These are phyloP conservation scores for Biston stratarius DNA, from an alignment of 2,888 invertebrate species.

Conservation along the genomic window DNA sequence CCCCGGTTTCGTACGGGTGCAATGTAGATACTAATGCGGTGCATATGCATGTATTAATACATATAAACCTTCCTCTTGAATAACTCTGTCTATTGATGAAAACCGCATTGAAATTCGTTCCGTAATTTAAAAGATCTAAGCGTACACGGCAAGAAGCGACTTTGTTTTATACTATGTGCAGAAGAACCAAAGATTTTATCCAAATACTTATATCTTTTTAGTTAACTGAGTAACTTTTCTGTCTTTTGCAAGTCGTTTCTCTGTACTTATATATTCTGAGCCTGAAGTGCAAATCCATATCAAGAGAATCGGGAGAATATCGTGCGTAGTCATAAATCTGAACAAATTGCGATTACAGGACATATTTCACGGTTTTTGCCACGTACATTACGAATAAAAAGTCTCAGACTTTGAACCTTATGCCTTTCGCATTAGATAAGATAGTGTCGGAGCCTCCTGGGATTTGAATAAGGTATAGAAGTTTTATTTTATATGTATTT, in stretches of 20 bases:
- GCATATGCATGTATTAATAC: no score
- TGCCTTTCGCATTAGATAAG: constrained; percentile 17
- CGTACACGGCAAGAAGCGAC: no score
- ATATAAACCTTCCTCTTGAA: no score
- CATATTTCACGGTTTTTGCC: constrained; percentile 32
- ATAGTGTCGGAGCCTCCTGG: neutral
- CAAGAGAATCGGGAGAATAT: constrained; percentile 29
- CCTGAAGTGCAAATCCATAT: constrained; percentile 27
- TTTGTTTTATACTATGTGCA: no score
- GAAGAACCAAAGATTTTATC: no score
- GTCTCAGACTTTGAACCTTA: constrained; percentile 22
- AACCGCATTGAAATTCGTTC: no score
- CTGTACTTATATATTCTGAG: neutral
- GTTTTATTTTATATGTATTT: neutral
- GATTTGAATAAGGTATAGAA: constrained; percentile 8
- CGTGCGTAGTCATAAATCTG: constrained; percentile 35
- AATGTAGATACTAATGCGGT: no score
- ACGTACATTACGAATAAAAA: constrained; percentile 23
- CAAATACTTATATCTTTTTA: no score
- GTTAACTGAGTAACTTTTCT: neutral
- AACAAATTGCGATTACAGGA: constrained; percentile 40
- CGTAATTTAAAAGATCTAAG: no score
- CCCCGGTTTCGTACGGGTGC: no score
- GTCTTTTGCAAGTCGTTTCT: neutral
- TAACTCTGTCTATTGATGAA: no score